A percentile compares a stretch with the other conserved stretches of the same genome.
phyloP scores from a whole-genome alignment of 2,113 vertebrate genomes.

The Coptodon rendalli region DNA sequence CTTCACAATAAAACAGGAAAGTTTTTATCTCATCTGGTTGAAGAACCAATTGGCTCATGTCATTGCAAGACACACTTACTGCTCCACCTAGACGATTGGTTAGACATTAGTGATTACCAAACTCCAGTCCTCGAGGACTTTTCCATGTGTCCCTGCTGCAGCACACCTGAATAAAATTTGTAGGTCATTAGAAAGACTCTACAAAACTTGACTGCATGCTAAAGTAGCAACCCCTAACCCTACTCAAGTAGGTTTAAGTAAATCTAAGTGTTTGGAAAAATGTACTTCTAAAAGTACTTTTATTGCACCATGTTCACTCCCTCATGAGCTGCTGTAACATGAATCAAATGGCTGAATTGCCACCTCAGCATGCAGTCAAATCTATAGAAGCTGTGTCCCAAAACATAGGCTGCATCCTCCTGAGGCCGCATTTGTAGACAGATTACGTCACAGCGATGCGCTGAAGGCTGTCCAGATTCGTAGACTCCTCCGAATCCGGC shows the following conservation, averaged over 20 bases:
- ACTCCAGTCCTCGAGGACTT: rapidly evolving
- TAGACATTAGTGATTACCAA: neutral
- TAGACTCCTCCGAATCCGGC: rapidly evolving
- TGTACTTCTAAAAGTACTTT: neutral
- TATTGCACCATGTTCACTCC: neutral
- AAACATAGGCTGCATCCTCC: neutral
- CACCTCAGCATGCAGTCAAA: neutral
- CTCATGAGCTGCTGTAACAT: neutral
- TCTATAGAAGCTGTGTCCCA: neutral
- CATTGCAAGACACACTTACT: neutral
- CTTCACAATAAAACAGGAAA: neutral
- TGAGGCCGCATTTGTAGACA: rapidly evolving
- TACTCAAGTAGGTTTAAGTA: neutral
- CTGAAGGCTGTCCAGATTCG: rapidly evolving
- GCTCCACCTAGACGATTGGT: neutral
- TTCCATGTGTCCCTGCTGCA: rapidly evolving
- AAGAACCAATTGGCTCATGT: neutral
- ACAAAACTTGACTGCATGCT: neutral
- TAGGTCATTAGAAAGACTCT: neutral
- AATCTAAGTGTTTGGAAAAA: neutral
- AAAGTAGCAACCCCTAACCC: rapidly evolving
- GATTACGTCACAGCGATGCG: rapidly evolving
- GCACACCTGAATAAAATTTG: rapidly evolving
- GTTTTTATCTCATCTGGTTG: neutral
- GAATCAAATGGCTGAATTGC: neutral